These are phyloP conservation scores for Chiloscyllium punctatum DNA, from an alignment of 2,797 vertebrate species.

Conservation along the genomic window DNA sequence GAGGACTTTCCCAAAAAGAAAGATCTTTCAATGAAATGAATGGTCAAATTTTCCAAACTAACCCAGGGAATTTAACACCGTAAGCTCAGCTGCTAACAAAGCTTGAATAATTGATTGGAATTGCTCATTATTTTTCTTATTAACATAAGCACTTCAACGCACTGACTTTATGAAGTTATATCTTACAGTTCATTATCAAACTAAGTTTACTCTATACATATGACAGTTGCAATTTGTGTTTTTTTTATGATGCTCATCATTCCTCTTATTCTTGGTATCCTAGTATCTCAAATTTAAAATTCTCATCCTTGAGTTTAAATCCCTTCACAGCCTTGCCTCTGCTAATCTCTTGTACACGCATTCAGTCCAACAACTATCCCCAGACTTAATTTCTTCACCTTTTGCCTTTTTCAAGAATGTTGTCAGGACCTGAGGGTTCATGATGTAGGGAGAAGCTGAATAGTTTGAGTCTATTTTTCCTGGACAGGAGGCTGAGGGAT, in stretches of 20 bases:
- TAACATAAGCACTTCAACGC: background rate
- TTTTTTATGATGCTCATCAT: background rate
- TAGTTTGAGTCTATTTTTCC: too few relatives aligned
- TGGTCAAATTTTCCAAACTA: background rate
- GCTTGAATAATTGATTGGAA: background rate
- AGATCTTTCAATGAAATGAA: background rate
- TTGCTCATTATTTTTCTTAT: background rate
- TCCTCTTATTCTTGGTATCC: background rate
- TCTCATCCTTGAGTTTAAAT: background rate
- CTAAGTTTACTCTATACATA: background rate
- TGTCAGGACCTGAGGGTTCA: too few relatives aligned
- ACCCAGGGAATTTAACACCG: background rate
- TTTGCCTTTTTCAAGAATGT: background rate
- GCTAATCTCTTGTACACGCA: background rate
- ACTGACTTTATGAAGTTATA: background rate
- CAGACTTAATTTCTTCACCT: background rate
- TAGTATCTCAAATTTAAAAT: background rate
- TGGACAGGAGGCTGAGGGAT: too few relatives aligned
- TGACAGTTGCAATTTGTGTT: background rate
- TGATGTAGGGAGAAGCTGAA: too few relatives aligned
- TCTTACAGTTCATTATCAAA: background rate
- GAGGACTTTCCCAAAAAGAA: background rate
- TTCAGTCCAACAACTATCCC: background rate
- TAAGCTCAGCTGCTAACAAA: background rate
- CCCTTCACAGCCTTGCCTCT: background rate